Evolutionary conservation across 1,140 invertebrate genomes (phyloP).

Genomic region (Thalassaphorura encarpata): DNA sequence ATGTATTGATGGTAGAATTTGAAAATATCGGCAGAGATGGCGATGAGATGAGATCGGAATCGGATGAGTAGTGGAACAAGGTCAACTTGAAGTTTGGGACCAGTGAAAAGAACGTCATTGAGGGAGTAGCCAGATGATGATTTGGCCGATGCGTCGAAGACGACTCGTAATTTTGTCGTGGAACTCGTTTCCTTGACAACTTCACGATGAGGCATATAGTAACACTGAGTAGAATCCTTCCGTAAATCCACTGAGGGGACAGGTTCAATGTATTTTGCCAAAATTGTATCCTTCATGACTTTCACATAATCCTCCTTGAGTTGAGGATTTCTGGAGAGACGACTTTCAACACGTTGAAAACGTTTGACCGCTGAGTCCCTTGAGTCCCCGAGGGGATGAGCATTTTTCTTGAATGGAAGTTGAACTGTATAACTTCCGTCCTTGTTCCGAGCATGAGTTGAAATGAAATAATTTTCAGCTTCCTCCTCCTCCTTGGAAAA

Average conservation of each 20-base stretch:
- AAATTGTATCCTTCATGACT: neutral
- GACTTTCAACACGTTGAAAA: neutral
- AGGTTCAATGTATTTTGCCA: constrained; percentile 23
- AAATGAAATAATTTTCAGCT: neutral
- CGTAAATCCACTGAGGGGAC: constrained; percentile 32
- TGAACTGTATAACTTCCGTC: neutral
- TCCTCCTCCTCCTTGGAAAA: neutral
- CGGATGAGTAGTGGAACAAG: constrained; percentile 6
- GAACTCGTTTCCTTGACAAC: constrained; percentile 16
- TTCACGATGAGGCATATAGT: constrained; percentile 29
- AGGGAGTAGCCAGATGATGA: constrained; percentile 16
- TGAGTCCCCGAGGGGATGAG: neutral
- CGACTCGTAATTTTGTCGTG: constrained; percentile 28
- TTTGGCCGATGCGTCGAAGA: constrained; percentile 26
- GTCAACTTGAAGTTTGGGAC: constrained; percentile 18
- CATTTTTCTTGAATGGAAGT: neutral
- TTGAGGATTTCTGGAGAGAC: too few species aligned
- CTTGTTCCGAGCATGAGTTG: neutral
- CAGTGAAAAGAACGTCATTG: constrained; percentile 24
- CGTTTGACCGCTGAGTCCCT: neutral
- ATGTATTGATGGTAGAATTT: constrained; percentile 30
- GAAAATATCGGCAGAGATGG: constrained; percentile 30
- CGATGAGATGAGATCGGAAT: constrained; percentile 21
- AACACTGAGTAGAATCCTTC: constrained; percentile 18
- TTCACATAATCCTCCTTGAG: too few species aligned